Percentiles rank a stretch among this genome's conserved stretches.
phyloP scores from a whole-genome alignment of 2,113 vertebrate genomes.

The Noctilio leporinus region DNA sequence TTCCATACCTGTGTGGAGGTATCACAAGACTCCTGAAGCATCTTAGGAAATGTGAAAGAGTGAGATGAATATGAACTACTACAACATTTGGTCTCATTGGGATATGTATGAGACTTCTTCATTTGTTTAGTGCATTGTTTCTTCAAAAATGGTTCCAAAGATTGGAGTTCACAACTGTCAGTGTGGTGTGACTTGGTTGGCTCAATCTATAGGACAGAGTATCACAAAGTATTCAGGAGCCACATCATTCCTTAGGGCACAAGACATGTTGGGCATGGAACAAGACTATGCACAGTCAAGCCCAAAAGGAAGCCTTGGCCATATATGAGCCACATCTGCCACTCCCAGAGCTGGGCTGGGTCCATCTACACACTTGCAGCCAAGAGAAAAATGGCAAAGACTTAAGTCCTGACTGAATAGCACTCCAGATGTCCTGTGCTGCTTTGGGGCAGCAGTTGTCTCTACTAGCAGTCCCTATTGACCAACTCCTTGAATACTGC shows the following conservation, averaged over 20 bases:
- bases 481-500: neutral
- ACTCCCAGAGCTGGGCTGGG: neutral
- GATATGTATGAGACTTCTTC: conserved; percentile 67
- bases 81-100: conserved; percentile 46
- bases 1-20: conserved; percentile 80
- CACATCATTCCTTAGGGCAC: neutral
- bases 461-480: neutral
- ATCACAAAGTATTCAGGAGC: neutral
- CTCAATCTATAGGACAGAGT: conserved; percentile 79
- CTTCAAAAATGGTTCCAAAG: conserved; percentile 65
- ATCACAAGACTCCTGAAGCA: conserved; percentile 77
- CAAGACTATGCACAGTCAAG: neutral
- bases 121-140: conserved; percentile 55
- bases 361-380: neutral
- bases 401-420: neutral
- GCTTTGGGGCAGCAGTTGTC: neutral
- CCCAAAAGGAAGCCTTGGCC: neutral
- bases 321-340: neutral
- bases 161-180: conserved; percentile 71
- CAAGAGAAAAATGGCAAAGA: neutral
- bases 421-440: neutral
- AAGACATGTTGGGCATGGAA: neutral
- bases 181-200: conserved; percentile 72
- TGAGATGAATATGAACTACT: conserved; percentile 63
- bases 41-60: conserved; percentile 75